Percentiles rank a stretch among this genome's conserved stretches.
Conservation (phyloP, 2,888 invertebrate genomes). For the Acrobasis consociella region DNA sequence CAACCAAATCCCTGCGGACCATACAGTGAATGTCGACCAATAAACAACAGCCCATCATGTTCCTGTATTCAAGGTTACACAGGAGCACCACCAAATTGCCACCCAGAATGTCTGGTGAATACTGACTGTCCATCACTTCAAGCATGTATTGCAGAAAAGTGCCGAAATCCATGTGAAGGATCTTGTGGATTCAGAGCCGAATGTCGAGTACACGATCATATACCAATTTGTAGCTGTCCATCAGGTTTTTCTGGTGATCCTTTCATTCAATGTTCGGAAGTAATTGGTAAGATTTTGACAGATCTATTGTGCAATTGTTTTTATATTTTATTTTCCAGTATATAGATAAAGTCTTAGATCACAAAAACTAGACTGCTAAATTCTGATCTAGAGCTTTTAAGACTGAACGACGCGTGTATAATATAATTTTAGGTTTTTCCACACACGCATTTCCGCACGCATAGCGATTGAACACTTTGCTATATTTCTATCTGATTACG, state of each 20-base stretch:
- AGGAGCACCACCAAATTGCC: constrained; percentile 91
- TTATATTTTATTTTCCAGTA: too few species aligned
- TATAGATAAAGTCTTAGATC: too few species aligned
- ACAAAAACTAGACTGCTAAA: too few species aligned
- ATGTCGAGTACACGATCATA: constrained; percentile 91
- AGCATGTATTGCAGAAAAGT: constrained; percentile 92
- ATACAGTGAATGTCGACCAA: constrained; percentile 88
- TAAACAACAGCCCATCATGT: constrained; percentile 89
- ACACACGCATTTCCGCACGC: too few species aligned
- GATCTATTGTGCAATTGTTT: too few species aligned
- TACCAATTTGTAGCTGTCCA: constrained; percentile 91
- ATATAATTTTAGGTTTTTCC: too few species aligned
- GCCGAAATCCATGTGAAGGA: constrained; percentile 91
- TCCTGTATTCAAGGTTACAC: constrained; percentile 88
- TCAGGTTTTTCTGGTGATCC: constrained; percentile 90
- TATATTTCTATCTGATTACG: too few species aligned
- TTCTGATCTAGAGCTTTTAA: too few species aligned
- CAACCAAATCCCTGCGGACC: constrained; percentile 91
- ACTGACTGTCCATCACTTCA: constrained; percentile 90
- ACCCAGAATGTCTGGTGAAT: constrained; percentile 92
- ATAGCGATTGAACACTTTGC: too few species aligned
- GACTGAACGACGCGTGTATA: too few species aligned
- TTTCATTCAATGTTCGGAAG: constrained; percentile 87
- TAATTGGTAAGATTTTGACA: constrained; percentile 54
- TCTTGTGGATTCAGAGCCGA: constrained; percentile 90